phyloP scores from a whole-genome alignment of 30 jellyfish, hydroid and myxozoan genomes.

The Pelagia noctiluca region DNA sequence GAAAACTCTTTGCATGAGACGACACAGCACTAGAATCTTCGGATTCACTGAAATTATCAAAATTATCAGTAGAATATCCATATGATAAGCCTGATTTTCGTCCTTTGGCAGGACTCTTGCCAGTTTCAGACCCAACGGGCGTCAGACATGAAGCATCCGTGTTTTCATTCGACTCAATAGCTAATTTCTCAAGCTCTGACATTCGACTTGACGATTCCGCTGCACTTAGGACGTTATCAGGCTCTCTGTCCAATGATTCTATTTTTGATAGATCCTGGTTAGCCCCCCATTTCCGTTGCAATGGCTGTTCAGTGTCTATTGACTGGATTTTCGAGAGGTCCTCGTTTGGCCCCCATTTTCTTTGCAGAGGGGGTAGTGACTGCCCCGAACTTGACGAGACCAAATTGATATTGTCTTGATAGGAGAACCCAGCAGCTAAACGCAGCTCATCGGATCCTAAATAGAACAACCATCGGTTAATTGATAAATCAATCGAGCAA shows the following conservation, averaged over 20 bases:
- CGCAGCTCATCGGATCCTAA: conserved; percentile 10
- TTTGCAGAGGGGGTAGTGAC: conserved; percentile 17
- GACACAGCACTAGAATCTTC: not conserved
- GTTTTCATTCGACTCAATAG: not conserved
- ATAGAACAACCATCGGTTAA: not conserved
- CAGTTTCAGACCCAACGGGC: not conserved
- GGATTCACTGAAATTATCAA: not conserved
- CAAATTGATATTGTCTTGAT: not conserved
- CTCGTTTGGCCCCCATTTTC: conserved; percentile 53
- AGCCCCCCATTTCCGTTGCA: not conserved
- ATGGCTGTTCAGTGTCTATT: not conserved
- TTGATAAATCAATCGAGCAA: not conserved
- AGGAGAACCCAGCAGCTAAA: not conserved
- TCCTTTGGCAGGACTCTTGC: not conserved
- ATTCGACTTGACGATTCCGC: not conserved
- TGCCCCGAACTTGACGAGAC: not conserved
- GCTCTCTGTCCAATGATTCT: too few species aligned
- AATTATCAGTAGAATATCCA: conserved; percentile 5
- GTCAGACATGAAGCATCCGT: not conserved
- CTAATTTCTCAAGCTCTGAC: not conserved
- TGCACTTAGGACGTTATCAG: not conserved
- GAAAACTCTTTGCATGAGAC: not conserved
- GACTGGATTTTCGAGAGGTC: conserved; percentile 40
- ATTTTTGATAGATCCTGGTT: not conserved
- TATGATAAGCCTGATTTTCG: not conserved